Evolutionary conservation across 2,888 invertebrate genomes (phyloP), one percentile per base, ranked within the genome.

Genomic region (Aspidiotus destructor): DNA sequence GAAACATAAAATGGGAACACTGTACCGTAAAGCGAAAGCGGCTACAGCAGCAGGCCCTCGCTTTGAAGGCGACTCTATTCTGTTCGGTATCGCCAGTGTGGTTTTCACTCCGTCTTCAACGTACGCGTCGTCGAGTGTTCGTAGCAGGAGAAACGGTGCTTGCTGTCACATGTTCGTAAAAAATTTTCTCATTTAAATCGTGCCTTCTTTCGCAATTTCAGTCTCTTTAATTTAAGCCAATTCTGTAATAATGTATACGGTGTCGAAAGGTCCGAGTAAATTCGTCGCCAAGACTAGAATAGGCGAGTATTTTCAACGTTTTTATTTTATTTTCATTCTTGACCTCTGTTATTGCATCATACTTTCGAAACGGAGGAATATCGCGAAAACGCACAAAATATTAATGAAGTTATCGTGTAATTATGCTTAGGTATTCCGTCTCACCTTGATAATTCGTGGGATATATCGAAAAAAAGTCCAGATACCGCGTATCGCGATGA

Each of bases 251-350:
- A 70, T 70, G 70, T 70, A 70, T 48, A 69, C 69, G 0, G 70
- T 70, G 13, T 64, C 63, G 7, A 70, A 69, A 44, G 64, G 64
- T 7, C 70, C 70, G 8, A 70, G 69, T 54, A 70, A 70, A 69
- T 63, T 69, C 44, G 70, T 69, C 10, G 64, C 70, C 10, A 69
- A 70, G 55, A 57, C 70, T 7, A 44, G 70, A 57, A 69, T 69
- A 54, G 70, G 70, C 69, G 61, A 70, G 69, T 42, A 48, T 52
- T 52, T 63, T 5, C 70, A 67, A 74, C 8, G 16, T 3, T 28
- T 48, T n/a, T n/a, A n/a, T 15, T 41, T 16, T 28, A 64, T 28
- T 54, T 57, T 28, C 42, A 48, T 44, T 65, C 40, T 58, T 65
- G 65, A 65, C 65, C 65, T 65, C 58, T 65, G 65, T 44, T 65